Evolutionary conservation across 2,797 vertebrate species (phyloP).

Genomic region (Helostoma temminkii): DNA sequence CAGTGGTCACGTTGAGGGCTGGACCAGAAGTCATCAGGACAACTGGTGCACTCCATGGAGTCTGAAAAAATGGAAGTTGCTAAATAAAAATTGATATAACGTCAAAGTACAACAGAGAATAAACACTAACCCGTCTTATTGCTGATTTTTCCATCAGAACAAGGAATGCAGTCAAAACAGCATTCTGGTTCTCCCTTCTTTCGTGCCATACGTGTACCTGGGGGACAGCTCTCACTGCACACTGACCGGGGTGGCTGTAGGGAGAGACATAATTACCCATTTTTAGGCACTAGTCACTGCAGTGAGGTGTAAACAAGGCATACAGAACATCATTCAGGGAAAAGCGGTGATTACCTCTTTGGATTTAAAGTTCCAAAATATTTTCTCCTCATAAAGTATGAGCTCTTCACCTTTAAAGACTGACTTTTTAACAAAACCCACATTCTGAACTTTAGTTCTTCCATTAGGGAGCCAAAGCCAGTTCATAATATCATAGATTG

Average conservation of each 20-base stretch:
- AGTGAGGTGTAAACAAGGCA: not conserved
- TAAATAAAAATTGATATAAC: not conserved
- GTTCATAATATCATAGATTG: slow-evolving; percentile 83
- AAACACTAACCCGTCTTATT: slow-evolving; percentile 75
- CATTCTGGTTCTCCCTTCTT: slow-evolving; percentile 72
- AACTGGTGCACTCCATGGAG: slow-evolving; percentile 69
- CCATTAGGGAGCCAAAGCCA: slow-evolving; percentile 74
- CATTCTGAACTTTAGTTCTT: slow-evolving; percentile 55
- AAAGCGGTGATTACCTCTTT: slow-evolving; percentile 25
- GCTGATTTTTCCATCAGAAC: slow-evolving; percentile 80
- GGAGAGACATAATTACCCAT: not conserved
- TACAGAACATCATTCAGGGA: not conserved
- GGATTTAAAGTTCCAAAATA: slow-evolving; percentile 77
- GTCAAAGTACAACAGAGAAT: not conserved
- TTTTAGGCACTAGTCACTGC: not conserved
- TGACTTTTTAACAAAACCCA: slow-evolving; percentile 73
- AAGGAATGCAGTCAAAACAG: slow-evolving; percentile 83
- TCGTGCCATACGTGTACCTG: slow-evolving; percentile 70
- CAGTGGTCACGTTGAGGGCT: slow-evolving; percentile 60
- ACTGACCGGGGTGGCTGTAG: slow-evolving; percentile 64
- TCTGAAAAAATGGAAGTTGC: slow-evolving; percentile 44
- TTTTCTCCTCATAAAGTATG: slow-evolving; percentile 65
- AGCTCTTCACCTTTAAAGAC: slow-evolving; percentile 57
- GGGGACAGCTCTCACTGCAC: slow-evolving; percentile 76
- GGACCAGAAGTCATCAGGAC: slow-evolving; percentile 69